phyloP scores from a whole-genome alignment of 92 coral and sea anemone genomes.

The Porites divaricata region DNA sequence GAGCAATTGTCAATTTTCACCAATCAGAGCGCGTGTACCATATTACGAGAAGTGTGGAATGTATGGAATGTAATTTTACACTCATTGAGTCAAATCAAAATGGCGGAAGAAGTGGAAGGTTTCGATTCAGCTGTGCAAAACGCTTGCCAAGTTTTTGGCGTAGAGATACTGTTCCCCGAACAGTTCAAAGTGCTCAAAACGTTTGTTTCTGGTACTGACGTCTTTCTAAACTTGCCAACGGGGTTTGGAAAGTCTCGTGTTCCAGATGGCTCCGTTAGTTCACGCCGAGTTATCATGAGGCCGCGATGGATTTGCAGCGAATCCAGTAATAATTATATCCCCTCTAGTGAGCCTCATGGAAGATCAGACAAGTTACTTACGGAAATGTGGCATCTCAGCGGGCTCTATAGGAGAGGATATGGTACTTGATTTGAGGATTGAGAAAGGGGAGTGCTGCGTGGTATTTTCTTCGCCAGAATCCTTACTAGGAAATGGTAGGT shows the following conservation, averaged over 20 bases:
- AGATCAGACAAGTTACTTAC: constrained; percentile 18
- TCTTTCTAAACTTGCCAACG: constrained; percentile 36
- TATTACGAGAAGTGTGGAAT: no score
- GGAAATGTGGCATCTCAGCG: constrained; percentile 8
- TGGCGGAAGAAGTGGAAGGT: constrained; percentile 4
- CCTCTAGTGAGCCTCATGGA: constrained; percentile 34
- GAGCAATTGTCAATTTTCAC: no score
- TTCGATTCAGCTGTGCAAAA: neutral
- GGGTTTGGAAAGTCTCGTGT: constrained; percentile 50
- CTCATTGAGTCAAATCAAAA: no score
- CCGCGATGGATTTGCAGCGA: constrained; percentile 14
- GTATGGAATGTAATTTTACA: no score
- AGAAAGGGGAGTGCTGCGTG: constrained; percentile 24
- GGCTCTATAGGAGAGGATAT: constrained; percentile 40
- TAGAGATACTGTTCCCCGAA: constrained; percentile 40
- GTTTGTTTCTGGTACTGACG: constrained; percentile 12
- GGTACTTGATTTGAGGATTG: neutral
- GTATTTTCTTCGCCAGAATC: constrained; percentile 49
- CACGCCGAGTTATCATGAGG: constrained; percentile 9
- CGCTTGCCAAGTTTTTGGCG: constrained; percentile 25
- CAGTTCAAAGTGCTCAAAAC: constrained; percentile 23
- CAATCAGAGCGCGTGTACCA: no score
- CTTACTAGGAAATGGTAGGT: constrained; percentile 21
- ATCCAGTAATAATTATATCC: constrained; percentile 37
- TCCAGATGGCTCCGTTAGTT: constrained; percentile 40